These are phyloP conservation scores for Ibidorhyncha struthersii DNA, from an alignment of 2,113 vertebrate species.

Conservation along the genomic window DNA sequence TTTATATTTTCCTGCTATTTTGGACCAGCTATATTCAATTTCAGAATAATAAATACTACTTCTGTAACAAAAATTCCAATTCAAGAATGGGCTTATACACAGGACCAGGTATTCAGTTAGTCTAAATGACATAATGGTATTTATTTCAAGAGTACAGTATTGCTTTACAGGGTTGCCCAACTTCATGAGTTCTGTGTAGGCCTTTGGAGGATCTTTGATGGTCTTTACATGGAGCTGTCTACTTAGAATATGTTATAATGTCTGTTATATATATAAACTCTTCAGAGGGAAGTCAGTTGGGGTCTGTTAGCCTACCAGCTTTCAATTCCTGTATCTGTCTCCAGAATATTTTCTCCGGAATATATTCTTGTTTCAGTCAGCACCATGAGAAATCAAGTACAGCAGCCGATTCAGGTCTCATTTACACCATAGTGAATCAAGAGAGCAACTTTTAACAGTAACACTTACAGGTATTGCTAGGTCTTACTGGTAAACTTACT, in stretches of 20 bases:
- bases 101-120: neutral
- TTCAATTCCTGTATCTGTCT: neutral
- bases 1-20: neutral
- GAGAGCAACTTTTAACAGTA: neutral
- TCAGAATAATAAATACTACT: neutral
- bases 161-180: neutral
- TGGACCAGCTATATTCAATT: neutral
- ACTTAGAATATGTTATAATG: neutral
- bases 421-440: neutral
- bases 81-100: neutral
- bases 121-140: neutral
- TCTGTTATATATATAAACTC: neutral
- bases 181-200: neutral
- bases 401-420: neutral
- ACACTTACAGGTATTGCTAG: neutral
- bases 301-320: neutral
- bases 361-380: neutral
- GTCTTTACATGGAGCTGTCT: neutral
- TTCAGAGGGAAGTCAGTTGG: neutral
- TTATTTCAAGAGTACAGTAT: neutral
- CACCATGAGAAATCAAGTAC: neutral
- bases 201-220: neutral
- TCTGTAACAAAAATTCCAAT: neutral
- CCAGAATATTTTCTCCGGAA: neutral
- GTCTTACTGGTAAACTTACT: neutral